phyloP scores from a whole-genome alignment of 2,797 vertebrate genomes.

The Phyllotis vaccarum region DNA sequence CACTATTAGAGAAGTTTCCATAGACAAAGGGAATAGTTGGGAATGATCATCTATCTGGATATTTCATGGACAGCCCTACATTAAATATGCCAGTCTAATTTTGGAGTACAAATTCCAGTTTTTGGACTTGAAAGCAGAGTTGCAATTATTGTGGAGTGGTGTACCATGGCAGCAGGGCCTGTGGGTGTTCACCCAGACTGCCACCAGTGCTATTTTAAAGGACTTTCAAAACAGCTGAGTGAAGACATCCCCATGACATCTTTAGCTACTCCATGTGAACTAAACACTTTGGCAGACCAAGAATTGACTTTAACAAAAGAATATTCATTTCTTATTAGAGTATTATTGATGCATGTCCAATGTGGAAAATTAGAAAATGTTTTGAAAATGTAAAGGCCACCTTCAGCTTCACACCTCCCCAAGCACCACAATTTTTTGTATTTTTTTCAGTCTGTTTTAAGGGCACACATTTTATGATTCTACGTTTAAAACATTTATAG shows the following conservation, averaged over 20 bases:
- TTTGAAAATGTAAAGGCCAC: constrained; percentile 19
- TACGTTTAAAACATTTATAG: constrained; percentile 42
- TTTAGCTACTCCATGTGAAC: not conserved
- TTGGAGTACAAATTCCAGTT: constrained; percentile 16
- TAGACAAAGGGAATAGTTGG: not conserved
- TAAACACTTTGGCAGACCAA: constrained; percentile 7
- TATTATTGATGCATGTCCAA: not conserved
- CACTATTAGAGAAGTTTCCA: not conserved
- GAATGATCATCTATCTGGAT: not conserved
- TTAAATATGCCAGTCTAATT: constrained; percentile 34
- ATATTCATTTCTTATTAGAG: not conserved
- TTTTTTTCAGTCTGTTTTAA: constrained; percentile 6
- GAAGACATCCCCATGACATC: not conserved
- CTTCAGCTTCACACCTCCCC: not conserved
- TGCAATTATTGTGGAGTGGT: not conserved
- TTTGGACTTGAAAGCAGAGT: constrained; percentile 11
- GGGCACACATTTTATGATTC: not conserved
- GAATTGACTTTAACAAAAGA: constrained; percentile 36
- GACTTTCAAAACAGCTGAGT: not conserved
- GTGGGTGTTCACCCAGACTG: not conserved
- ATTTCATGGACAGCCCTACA: constrained; percentile 2
- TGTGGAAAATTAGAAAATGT: not conserved
- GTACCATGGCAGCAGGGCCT: not conserved
- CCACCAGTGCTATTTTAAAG: constrained; percentile 12
- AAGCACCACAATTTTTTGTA: not conserved